Conservation (phyloP, 1,140 invertebrate genomes). For the Eumeta japonica region DNA sequence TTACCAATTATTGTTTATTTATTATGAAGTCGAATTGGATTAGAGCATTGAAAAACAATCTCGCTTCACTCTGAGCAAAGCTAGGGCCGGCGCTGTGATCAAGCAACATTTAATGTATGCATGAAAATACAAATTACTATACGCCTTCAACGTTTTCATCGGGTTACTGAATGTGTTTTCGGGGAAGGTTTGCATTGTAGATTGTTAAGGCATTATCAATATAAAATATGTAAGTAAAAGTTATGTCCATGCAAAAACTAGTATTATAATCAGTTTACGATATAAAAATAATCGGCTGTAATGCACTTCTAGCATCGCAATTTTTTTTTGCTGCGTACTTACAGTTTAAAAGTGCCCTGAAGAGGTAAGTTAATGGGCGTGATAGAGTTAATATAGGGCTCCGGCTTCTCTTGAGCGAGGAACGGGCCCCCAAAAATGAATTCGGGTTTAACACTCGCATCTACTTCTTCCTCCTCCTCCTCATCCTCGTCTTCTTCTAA, state of each 20-base stretch:
- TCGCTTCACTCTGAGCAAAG: too few species aligned
- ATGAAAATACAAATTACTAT: too few species aligned
- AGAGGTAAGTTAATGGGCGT: conserved; percentile 37
- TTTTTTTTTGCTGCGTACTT: too few species aligned
- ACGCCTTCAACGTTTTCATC: too few species aligned
- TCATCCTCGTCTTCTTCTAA: too few species aligned
- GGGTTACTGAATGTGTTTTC: conserved; percentile 41
- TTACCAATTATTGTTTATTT: too few species aligned
- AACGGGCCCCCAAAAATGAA: conserved; percentile 50
- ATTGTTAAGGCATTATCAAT: neutral
- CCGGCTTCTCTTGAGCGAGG: conserved; percentile 26
- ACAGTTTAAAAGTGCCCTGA: conserved; percentile 44
- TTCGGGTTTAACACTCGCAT: conserved; percentile 27
- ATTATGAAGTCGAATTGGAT: too few species aligned
- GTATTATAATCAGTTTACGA: neutral
- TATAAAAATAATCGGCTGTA: neutral
- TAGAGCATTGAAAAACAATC: too few species aligned
- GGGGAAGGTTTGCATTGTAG: conserved; percentile 11
- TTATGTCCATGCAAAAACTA: neutral
- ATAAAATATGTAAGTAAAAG: neutral
- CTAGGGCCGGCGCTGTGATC: too few species aligned
- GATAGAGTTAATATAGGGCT: conserved; percentile 25
- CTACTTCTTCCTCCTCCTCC: conserved; percentile 14
- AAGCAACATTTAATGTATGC: too few species aligned
- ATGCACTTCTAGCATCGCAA: conserved; percentile 6